Percentiles rank a stretch among this genome's conserved stretches.
These are phyloP conservation scores for Pachyuromys duprasi DNA, from an alignment of 2,797 vertebrate species.

Conservation along the genomic window DNA sequence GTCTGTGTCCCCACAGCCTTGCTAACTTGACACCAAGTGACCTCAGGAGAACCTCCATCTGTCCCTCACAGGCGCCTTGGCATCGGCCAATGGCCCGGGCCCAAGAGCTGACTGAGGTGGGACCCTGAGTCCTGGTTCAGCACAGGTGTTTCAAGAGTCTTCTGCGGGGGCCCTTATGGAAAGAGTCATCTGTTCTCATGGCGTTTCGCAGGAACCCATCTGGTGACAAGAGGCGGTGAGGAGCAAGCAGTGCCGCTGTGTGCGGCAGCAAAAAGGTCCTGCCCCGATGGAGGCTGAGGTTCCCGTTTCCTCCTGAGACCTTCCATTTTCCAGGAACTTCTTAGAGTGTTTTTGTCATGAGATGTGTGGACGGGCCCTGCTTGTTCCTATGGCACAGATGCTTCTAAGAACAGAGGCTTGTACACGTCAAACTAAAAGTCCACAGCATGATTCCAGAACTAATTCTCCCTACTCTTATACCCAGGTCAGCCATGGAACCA, in stretches of 20 bases:
- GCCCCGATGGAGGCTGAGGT: neutral
- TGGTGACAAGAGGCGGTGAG: neutral
- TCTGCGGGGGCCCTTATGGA: neutral
- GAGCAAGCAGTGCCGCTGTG: neutral
- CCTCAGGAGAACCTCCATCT: neutral
- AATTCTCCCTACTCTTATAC: neutral
- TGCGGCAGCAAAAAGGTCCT: neutral
- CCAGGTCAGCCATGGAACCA: neutral
- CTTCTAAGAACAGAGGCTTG: neutral
- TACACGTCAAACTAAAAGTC: neutral
- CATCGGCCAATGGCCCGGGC: neutral
- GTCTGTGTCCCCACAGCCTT: neutral
- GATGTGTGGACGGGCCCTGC: accelerated
- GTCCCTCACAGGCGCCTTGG: neutral
- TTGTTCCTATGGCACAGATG: accelerated
- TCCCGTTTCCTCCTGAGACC: neutral
- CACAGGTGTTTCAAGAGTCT: neutral
- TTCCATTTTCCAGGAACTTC: neutral
- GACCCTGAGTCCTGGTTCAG: neutral
- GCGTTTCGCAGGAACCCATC: neutral
- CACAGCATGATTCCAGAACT: neutral
- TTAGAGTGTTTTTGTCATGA: neutral
- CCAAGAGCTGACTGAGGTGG: neutral
- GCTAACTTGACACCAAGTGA: accelerated
- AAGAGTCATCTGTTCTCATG: neutral